Evolutionary conservation across 2,113 vertebrate genomes (phyloP), one percentile per base, ranked within the genome.

Genomic region (Orthonyx spaldingii): DNA sequence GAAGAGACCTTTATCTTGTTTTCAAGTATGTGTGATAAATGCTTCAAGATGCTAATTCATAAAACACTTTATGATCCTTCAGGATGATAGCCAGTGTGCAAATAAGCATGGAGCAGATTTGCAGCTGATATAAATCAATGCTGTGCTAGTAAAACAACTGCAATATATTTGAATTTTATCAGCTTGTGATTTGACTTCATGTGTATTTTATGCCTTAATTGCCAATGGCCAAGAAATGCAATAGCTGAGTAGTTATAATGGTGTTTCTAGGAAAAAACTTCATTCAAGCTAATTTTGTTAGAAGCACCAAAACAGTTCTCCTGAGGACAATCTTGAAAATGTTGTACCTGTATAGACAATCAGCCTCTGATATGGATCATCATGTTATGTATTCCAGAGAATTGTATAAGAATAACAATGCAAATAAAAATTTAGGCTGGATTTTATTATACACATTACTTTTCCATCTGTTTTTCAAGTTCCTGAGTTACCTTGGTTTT

Each of bases 181-280:
- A 66, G 11, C 39, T 89, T 1, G 5, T 26, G 7, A 52, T 93
- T 70, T 93, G 55, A 39, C 59, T 72, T 94, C 16, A 5, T 70
- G 30, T 59, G 61, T 86, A 63, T 86, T 89, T 88, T 88, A 72
- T 86, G 10, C 4, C 59, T 93, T 88, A 93, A 77, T 92, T 90
- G 39, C 16, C 26, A 72, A 20, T 55, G 59, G n/a, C 42, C 64
- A 89, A 87, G 46, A 92, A 89, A 49, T 70, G 55, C 20, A 80
- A 55, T 46, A 86, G 23, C 59, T 72, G n/a, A 69, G 39, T 39
- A 64, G 32, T 11, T 61, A 83, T 46, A 82, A 89, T 57, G 9
- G 17, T 71, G 32, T 80, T 94, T 96, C 72, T 53, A 93, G 68
- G 60, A 92, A 97, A 86, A 64, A 95, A 59, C n/a, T 87, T 89